Evolutionary conservation across 30 jellyfish, hydroid and myxozoan species (phyloP), one percentile per base, ranked within the genome.

Genomic region (Nemopilema nomurai): DNA sequence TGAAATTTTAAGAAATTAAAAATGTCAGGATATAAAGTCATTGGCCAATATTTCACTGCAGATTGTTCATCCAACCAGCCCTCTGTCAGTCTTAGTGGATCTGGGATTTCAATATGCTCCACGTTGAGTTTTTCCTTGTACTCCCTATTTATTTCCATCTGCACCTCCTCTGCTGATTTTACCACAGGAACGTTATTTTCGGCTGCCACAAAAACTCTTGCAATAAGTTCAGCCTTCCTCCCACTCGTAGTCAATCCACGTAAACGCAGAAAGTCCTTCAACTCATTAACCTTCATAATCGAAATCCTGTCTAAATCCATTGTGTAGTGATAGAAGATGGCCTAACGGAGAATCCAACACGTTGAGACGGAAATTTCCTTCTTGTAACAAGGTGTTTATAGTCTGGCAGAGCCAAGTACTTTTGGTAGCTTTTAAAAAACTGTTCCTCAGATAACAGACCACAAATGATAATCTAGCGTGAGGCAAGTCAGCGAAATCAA

Each of bases 111-210:
- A 49, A 22, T 7, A 23, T 62, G 67, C 0, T 6, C 13, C 32
- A 27, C 66, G 53, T 23, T 18, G 16, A 82, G 84, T 51, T 82
- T 82, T 27, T 17, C 1, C 51, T 49, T 31, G 53, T 82, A 68
- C 28, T 31, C 84, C 6, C 23, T 82, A 4, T 76, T 77, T 19
- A 82, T 82, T 16, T 82, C 91, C 21, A 49, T 50, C 27, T 82
- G 77, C 23, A 82, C 91, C 31, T 67, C 84, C 69, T 82, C 84
- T 18, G 91, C 84, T 20, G 91, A 30, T 53, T 70, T 67, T 73
- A 67, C 76, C 26, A 84, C 79, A 51, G 51, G 67, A 9, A 71
- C 79, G 29, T 33, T 76, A 53, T 69, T 52, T 63, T 83, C 79
- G 17, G 52, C 20, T 51, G 91, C 91, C 30, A 50, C 77, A 53